A percentile compares a stretch with the other conserved stretches of the same genome.
These are phyloP conservation scores for Caretta caretta DNA, from an alignment of 2,113 vertebrate species.

Conservation along the genomic window DNA sequence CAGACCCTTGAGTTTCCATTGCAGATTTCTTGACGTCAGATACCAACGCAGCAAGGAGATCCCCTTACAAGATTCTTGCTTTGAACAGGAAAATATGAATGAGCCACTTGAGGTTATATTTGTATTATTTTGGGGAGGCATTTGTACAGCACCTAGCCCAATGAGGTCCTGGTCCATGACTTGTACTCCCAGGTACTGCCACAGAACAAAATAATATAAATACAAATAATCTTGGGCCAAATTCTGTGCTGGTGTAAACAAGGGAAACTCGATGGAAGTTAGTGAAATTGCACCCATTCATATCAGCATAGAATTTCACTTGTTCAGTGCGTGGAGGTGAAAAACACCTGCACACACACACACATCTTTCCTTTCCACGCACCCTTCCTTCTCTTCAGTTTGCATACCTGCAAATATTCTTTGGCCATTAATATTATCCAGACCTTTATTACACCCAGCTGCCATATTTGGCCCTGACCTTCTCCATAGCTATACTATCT, in stretches of 20 bases:
- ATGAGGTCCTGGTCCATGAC: background rate
- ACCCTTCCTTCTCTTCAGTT: background rate
- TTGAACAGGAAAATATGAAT: background rate
- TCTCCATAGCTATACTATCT: background rate
- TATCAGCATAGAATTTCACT: background rate
- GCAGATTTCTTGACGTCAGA: background rate
- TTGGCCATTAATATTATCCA: background rate
- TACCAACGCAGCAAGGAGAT: background rate
- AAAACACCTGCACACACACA: background rate
- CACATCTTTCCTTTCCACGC: background rate
- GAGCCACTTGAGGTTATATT: background rate
- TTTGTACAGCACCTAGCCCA: background rate
- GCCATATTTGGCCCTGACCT: background rate
- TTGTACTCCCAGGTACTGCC: background rate
- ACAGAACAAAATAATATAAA: background rate
- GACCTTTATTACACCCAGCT: background rate
- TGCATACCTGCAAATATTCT: background rate
- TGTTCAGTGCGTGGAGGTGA: background rate
- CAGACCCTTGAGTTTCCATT: background rate
- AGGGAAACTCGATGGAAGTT: background rate
- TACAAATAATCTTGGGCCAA: background rate
- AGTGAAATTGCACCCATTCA: background rate
- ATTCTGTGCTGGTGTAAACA: background rate
- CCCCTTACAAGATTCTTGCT: fast-evolving
- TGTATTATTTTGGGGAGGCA: background rate